phyloP scores from a whole-genome alignment of 2,888 invertebrate genomes.

The Tryphoninae sp. region DNA sequence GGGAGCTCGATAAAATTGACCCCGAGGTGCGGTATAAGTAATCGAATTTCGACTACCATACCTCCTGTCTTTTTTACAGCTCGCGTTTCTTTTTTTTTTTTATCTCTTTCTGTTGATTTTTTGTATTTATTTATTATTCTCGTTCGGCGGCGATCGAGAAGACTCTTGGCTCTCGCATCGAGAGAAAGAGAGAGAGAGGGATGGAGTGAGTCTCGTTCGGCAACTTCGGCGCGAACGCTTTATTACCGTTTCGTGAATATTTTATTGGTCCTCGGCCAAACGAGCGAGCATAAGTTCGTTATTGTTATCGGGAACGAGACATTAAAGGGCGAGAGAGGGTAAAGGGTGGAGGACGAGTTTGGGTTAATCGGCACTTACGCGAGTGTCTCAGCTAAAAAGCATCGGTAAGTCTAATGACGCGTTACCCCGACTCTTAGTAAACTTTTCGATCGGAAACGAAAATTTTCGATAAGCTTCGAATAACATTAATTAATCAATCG shows the following conservation, averaged over 20 bases:
- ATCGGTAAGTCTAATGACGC: neutral
- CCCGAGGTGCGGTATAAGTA: conserved; percentile 64
- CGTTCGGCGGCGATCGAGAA: conserved; percentile 25
- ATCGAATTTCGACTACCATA: conserved; percentile 64
- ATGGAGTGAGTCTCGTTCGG: conserved; percentile 24
- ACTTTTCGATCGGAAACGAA: neutral
- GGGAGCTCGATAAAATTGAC: conserved; percentile 64
- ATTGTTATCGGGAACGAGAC: conserved; percentile 60
- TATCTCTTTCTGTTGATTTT: conserved; percentile 9
- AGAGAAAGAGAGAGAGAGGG: neutral
- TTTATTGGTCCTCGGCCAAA: conserved; percentile 53
- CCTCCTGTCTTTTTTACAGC: conserved; percentile 26
- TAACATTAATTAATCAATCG: neutral
- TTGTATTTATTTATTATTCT: conserved; percentile 15
- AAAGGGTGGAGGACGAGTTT: neutral
- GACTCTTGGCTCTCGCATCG: conserved; percentile 54
- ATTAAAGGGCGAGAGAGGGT: conserved; percentile 29
- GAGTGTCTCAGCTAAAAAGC: conserved; percentile 12
- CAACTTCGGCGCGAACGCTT: conserved; percentile 47
- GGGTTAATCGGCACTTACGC: conserved; percentile 32
- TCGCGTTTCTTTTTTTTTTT: conserved; percentile 18
- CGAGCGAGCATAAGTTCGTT: conserved; percentile 55
- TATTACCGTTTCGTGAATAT: conserved; percentile 60
- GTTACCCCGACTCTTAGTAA: neutral
- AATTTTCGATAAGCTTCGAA: neutral